Evolutionary conservation across 2,797 vertebrate genomes (phyloP).

Genomic region (Propithecus deckenii): DNA sequence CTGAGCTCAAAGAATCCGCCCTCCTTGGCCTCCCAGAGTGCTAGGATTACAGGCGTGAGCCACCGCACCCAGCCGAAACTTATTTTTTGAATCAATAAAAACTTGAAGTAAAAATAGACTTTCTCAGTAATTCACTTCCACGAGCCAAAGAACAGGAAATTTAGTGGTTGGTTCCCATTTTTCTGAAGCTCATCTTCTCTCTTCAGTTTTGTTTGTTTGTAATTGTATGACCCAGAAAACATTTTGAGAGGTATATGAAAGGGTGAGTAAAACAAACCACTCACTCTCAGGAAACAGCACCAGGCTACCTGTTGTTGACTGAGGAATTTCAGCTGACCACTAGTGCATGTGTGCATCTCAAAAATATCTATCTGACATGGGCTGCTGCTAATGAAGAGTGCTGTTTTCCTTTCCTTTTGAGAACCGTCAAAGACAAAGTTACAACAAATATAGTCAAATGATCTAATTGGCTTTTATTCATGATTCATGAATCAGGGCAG

Average conservation of each 20-base stretch:
- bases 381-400: neutral
- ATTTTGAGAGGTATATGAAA: neutral
- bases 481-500: neutral
- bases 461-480: neutral
- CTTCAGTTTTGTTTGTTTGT: neutral
- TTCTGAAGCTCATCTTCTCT: slow-evolving; percentile 24
- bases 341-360: neutral
- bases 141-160: neutral
- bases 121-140: neutral
- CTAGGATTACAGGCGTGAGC: too few species aligned
- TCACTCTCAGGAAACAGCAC: neutral
- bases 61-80: neutral
- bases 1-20: too few species aligned
- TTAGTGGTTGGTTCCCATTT: neutral
- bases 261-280: neutral
- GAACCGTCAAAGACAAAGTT: neutral
- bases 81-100: neutral
- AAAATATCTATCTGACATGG: neutral
- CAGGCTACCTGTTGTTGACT: neutral
- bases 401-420: slow-evolving; percentile 8
- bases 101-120: neutral
- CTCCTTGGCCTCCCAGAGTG: too few species aligned
- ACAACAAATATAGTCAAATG: neutral
- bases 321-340: neutral
- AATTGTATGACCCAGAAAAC: neutral